Base-by-base conservation (phyloP, 2,113 vertebrate species). In the Brachypteracias leptosomus region DNA sequence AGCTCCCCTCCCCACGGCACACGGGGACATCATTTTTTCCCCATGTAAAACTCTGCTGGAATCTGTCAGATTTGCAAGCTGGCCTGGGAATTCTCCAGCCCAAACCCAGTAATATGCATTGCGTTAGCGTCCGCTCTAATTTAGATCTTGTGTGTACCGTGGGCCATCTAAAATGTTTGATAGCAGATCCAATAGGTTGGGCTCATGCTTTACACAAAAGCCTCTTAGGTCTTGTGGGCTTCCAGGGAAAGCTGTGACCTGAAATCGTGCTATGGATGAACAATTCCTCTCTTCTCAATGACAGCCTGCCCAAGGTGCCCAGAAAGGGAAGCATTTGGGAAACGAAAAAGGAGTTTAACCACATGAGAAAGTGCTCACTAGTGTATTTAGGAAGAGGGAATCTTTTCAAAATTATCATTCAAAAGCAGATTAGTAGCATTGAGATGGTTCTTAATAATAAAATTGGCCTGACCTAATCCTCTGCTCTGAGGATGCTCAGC, bases 51-150 rank as follows among this genome's bases (percentile, higher is more conserved):
- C 84, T 95, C 88, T 90, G 42, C 51, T 25, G 89, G 85, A 96
- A 96, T 94, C 94, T 96, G 95, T 91, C 88, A 88, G 83, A 92
- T 93, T 93, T 94, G 80, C 86, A 95, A 86, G 65, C 82, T 95
- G 71, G 40, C 75, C 67, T 95, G 94, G 92, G 96, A 95, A 96
- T 92, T 95, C 67, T 82, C 77, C 66, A 82, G 88, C 88, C 91
- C 93, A 73, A 95, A 97, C 1, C 38, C 49, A 93, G 85, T 82
- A 93, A 96, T 54, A 87, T 26, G 42, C 83, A 85, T 96, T 97
- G 97, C 5, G 90, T 97, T 95, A 97, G 91, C 91, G 92, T 94
- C 74, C 46, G 76, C 93, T 98, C 88, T 98, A 97, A 98, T 98
- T 98, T 97, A 98, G 97, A 95, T 95, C 96, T 94, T 96, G 86